Evolutionary conservation across 2,888 invertebrate species (phyloP), one percentile per base, ranked within the genome.

Genomic region (Schrankia costaestrigalis): DNA sequence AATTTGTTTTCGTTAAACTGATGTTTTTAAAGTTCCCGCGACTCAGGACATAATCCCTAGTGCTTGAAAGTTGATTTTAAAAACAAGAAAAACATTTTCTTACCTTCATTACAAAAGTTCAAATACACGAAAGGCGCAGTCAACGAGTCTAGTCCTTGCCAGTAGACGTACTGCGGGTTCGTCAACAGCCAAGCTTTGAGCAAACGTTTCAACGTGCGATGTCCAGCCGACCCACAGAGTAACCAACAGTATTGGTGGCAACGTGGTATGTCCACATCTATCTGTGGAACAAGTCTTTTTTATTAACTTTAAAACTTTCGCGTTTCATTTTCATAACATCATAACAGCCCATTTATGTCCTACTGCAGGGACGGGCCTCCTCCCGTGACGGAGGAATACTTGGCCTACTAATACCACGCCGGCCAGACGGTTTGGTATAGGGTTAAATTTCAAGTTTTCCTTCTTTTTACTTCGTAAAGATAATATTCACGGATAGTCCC

Each of bases 231-330:
- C 0, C 99, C 99, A 6, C 98, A 97, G 9, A 99, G 89, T 38
- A 99, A 85, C 87, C 98, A 98, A 72, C 99, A 98, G 77, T 99
- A 99, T 71, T 99, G 98, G 82, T 99, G 99, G 74, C 99, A 99
- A 10, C 99, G 92, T 0, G 99, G 99, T 63, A 99, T 99, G 78
- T 99, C 99, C 10, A 99, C 99, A 82, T 99, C 99, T 70, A 99
- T 98, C 95, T 97, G 77, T 30, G 37, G 32, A 58, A 44, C 12
- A 19, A 12, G n/a, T n/a, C n/a, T n/a, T n/a, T n/a, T n/a, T n/a
- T n/a, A n/a, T n/a, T n/a, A n/a, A n/a, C n/a, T n/a, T n/a, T n/a
- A n/a, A n/a, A n/a, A n/a, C n/a, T n/a, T n/a, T n/a, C n/a, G n/a
- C n/a, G n/a, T n/a, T n/a, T n/a, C n/a, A n/a, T n/a, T n/a, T n/a